A percentile compares a stretch with the other conserved stretches of the same genome.
These are phyloP conservation scores for Triops longicaudatus DNA, from an alignment of 1,140 invertebrate species.

Conservation along the genomic window DNA sequence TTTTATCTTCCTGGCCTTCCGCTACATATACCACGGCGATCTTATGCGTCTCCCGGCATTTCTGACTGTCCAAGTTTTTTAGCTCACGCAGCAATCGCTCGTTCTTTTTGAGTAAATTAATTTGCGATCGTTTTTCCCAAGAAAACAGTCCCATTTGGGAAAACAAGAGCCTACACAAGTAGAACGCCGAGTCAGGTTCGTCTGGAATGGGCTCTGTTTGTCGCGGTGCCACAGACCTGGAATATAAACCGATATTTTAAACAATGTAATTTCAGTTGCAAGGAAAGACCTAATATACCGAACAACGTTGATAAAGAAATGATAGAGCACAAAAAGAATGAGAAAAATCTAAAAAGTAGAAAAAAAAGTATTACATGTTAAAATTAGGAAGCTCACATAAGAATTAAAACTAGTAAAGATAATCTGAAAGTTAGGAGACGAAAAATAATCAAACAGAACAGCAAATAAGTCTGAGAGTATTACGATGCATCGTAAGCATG, in stretches of 20 bases:
- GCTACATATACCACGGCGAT: constrained; percentile 98
- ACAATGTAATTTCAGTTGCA: neutral
- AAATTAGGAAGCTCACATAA: neutral
- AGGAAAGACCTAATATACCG: neutral
- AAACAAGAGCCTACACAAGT: constrained; percentile 76
- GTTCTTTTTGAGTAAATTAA: constrained; percentile 81
- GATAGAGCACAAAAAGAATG: neutral
- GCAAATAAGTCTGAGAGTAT: neutral
- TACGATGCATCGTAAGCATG: constrained; percentile 33
- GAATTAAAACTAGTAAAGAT: neutral
- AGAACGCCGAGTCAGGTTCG: constrained; percentile 55
- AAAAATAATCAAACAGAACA: too few relatives aligned
- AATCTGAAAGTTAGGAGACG: too few relatives aligned
- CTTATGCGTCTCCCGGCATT: constrained; percentile 93
- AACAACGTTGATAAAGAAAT: neutral
- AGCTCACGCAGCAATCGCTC: constrained; percentile 84
- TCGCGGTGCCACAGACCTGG: constrained; percentile 41
- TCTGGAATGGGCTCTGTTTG: constrained; percentile 38
- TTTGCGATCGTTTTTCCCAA: constrained; percentile 74
- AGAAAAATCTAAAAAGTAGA: constrained; percentile 8
- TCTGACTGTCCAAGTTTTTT: constrained; percentile 81
- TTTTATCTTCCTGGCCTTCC: constrained; percentile 92
- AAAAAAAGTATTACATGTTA: neutral
- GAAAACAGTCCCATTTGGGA: constrained; percentile 81
- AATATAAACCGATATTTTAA: constrained; percentile 25